Percentiles rank a stretch among this genome's conserved stretches.
These are phyloP conservation scores for Anthonomus grandis DNA, from an alignment of 1,140 invertebrate species.

Conservation along the genomic window DNA sequence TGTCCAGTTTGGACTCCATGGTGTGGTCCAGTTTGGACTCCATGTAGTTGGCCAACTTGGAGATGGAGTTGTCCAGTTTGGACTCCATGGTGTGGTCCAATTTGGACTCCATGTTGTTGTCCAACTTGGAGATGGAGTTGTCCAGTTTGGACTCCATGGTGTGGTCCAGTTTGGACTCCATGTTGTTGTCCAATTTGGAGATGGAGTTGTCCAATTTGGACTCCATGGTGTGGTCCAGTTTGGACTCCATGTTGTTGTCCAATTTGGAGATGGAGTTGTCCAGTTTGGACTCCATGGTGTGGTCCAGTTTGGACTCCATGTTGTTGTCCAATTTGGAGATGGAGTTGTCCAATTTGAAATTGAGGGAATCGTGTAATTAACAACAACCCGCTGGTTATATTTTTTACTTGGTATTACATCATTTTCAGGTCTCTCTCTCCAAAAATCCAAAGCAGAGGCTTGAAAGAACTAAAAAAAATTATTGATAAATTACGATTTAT, in stretches of 20 bases:
- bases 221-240: neutral
- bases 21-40: constrained; percentile 2
- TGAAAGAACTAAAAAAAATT: no score
- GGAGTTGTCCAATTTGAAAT: neutral
- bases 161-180: neutral
- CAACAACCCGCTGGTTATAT: no score
- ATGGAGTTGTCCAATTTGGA: neutral
- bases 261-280: no score
- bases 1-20: neutral
- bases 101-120: constrained; percentile 1
- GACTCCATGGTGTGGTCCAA: neutral
- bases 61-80: neutral
- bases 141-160: neutral
- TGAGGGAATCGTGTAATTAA: neutral
- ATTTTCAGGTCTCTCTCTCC: no score
- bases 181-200: no score
- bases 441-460: no score
- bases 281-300: neutral
- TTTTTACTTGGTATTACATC: no score
- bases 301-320: neutral
- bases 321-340: no score
- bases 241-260: neutral
- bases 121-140: neutral
- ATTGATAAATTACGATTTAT: no score
- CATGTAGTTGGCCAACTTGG: neutral